Evolutionary conservation across 2,113 vertebrate species (phyloP), one percentile per base, ranked within the genome.

Genomic region (Desmodus rotundus): DNA sequence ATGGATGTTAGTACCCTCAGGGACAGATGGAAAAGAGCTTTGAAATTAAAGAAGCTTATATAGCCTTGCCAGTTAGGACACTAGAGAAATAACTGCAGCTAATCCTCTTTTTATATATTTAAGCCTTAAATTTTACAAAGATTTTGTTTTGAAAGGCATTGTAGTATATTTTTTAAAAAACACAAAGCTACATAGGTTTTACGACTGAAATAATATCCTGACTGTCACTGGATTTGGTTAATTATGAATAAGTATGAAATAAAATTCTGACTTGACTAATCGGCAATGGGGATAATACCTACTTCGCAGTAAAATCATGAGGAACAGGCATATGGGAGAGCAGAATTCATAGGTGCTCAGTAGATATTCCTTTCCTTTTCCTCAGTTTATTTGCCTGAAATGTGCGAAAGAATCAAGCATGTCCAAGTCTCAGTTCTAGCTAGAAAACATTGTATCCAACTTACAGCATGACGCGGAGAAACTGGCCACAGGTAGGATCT

Each of bases 111-210:
- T 95, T 95, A 52, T 84, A 87, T 83, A 61, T 77, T 52, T 89
- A 87, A 81, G 26, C 54, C 63, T 96, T 95, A 78, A 56, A 83
- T 96, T 82, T 86, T 77, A 38, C 58, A 81, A 86, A 82, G 65
- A 86, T 86, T 85, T 78, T 56, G n/a, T 17, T 85, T 89, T n/a
- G 26, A 70, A 47, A 91, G 68, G 28, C n/a, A 84, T 31, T 36
- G 11, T 90, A 73, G 54, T 73, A 36, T 45, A 78, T 58, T 87
- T 58, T 87, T 68, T 24, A 68, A 96, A 83, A 80, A 85, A 33
- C 15, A 43, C 91, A 58, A 36, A 86, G 54, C 78, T 50, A 63
- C 28, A 43, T 50, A 82, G 47, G 13, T 73, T 95, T 95, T 26
- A 88, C 7, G 52, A 58, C 24, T 70, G 56, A 91, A 93, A 81